Conservation (phyloP, 1,140 invertebrate genomes). For the Monochamus saltuarius region DNA sequence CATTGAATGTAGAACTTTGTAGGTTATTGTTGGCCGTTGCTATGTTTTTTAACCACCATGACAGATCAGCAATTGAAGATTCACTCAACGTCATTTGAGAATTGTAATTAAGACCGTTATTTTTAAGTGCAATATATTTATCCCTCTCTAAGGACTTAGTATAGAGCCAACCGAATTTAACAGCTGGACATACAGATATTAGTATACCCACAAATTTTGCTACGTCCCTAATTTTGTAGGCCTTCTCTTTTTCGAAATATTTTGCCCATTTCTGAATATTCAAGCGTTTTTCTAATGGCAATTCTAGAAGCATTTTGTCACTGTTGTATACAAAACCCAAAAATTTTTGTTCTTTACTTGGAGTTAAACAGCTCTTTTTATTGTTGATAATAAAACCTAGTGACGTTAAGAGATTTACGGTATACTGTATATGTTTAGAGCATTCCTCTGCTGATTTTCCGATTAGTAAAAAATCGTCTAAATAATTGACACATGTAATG, state of each 20-base stretch:
- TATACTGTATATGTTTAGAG: neutral
- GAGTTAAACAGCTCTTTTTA: slow-evolving; percentile 17
- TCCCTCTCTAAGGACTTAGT: slow-evolving; percentile 31
- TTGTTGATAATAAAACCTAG: slow-evolving; percentile 26
- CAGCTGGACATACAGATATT: slow-evolving; percentile 22
- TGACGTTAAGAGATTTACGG: slow-evolving; percentile 5
- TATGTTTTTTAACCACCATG: slow-evolving; percentile 19
- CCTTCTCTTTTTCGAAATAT: neutral
- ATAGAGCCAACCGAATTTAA: slow-evolving; percentile 28
- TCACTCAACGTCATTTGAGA: slow-evolving; percentile 2
- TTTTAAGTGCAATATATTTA: slow-evolving; percentile 20
- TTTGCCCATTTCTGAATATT: slow-evolving; percentile 2
- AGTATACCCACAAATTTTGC: slow-evolving; percentile 23
- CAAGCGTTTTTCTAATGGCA: slow-evolving; percentile 18
- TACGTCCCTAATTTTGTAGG: slow-evolving; percentile 21
- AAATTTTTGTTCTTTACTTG: slow-evolving; percentile 9
- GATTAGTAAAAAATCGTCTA: slow-evolving; percentile 25
- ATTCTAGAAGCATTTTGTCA: slow-evolving; percentile 2
- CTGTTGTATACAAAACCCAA: slow-evolving; percentile 24
- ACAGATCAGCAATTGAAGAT: slow-evolving; percentile 9
- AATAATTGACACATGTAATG: slow-evolving; percentile 7
- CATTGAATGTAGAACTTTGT: neutral
- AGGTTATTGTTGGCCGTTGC: neutral
- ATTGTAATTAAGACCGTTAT: slow-evolving; percentile 10
- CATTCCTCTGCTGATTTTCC: slow-evolving; percentile 15